Evolutionary conservation across 2,113 vertebrate genomes (phyloP).

Genomic region (Rana temporaria): DNA sequence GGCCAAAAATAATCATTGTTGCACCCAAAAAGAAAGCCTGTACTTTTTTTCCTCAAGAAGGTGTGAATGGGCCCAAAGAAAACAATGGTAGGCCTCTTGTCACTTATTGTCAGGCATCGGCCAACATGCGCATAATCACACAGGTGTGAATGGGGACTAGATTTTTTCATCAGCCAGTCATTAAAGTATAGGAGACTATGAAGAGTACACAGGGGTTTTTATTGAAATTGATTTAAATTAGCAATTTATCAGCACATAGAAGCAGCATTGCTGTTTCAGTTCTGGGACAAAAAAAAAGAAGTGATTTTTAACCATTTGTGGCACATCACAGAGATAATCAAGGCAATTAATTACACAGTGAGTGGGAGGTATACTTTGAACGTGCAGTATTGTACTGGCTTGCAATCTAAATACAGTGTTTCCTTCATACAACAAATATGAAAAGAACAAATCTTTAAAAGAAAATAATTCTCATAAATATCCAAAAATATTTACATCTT

Average conservation of each 20-base stretch:
- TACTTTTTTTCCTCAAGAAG: too few relatives aligned
- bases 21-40: too few relatives aligned
- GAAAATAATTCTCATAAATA: slow-evolving; percentile 73
- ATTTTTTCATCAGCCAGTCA: too few relatives aligned
- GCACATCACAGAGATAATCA: slow-evolving; percentile 61
- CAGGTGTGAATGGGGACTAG: too few relatives aligned
- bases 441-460: slow-evolving; percentile 75
- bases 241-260: slow-evolving; percentile 80
- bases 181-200: slow-evolving; percentile 37
- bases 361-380: slow-evolving; percentile 25
- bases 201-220: slow-evolving; percentile 76
- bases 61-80: too few relatives aligned
- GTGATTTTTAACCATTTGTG: slow-evolving; percentile 67
- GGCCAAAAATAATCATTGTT: too few relatives aligned
- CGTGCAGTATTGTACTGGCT: slow-evolving; percentile 55
- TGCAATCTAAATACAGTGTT: slow-evolving; percentile 46
- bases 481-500: slow-evolving; percentile 80
- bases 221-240: slow-evolving; percentile 80
- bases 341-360: slow-evolving; percentile 62
- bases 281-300: slow-evolving; percentile 64
- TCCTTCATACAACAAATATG: slow-evolving; percentile 76
- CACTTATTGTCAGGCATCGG: too few relatives aligned
- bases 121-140: too few relatives aligned
- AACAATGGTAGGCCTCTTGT: too few relatives aligned
- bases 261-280: slow-evolving; percentile 74